A percentile compares a stretch with the other conserved stretches of the same genome.
Conservation (phyloP, 2,113 vertebrate genomes). For the Erinaceus europaeus region DNA sequence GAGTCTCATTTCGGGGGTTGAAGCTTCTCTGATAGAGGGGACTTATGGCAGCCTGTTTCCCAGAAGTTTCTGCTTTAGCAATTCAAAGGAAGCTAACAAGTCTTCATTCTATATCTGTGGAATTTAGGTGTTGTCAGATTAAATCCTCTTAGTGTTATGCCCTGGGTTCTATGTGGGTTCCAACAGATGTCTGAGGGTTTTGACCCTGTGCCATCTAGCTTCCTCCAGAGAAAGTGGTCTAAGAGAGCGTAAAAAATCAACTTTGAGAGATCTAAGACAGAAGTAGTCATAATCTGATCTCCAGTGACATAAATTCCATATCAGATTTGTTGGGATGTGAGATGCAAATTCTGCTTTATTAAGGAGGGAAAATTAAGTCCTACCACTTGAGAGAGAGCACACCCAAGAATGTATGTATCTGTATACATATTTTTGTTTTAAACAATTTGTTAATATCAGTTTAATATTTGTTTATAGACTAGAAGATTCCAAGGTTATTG, state of each 20-base stretch:
- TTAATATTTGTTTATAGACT: no score
- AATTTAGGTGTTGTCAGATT: no score
- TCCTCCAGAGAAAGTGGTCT: not conserved
- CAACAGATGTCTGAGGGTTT: not conserved
- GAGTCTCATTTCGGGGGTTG: not conserved
- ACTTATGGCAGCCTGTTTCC: not conserved
- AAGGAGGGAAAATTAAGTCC: not conserved
- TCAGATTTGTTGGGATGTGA: not conserved
- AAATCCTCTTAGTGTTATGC: no score
- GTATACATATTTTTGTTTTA: not conserved
- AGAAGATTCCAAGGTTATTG: no score
- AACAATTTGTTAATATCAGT: no score
- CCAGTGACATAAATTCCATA: not conserved
- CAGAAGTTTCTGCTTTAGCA: slow-evolving; percentile 10
- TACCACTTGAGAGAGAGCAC: not conserved
- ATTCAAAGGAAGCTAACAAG: not conserved
- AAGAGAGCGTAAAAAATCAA: not conserved
- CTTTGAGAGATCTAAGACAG: no score
- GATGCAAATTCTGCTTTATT: not conserved
- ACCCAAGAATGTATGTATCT: slow-evolving; percentile 15
- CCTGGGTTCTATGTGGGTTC: not conserved
- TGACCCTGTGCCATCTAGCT: not conserved
- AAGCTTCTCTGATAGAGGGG: not conserved
- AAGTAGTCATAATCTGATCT: slow-evolving; percentile 3
- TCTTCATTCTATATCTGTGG: not conserved